These are phyloP conservation scores for Marronus borbonicus DNA, from an alignment of 2,888 invertebrate genomes.

Conservation along the genomic window DNA sequence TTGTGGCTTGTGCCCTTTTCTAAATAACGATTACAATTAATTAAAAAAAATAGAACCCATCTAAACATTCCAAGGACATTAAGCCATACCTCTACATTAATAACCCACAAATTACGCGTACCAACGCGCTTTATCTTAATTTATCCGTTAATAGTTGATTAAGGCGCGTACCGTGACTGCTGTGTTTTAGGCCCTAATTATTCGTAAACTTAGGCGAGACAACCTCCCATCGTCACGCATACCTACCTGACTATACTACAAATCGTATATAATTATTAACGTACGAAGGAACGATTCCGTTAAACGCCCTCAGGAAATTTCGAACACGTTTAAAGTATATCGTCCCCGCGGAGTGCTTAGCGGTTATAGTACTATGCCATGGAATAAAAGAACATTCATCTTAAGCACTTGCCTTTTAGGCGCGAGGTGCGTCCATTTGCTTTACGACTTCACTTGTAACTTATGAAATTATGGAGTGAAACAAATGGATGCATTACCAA, in stretches of 20 bases:
- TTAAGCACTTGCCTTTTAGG: conserved; percentile 21
- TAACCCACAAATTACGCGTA: background rate
- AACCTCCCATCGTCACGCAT: conserved; percentile 47
- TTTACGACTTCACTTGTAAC: too few species aligned
- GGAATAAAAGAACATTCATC: conserved; percentile 32
- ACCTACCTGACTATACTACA: conserved; percentile 50
- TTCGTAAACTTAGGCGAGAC: conserved; percentile 32
- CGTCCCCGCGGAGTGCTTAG: background rate
- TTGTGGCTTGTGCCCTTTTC: too few species aligned
- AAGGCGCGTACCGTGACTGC: conserved; percentile 38
- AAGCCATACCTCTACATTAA: background rate
- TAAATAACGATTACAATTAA: too few species aligned
- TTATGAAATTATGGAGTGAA: conserved; percentile 8
- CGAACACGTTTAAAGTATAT: conserved; percentile 44
- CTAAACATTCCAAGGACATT: background rate
- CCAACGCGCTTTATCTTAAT: conserved; percentile 20
- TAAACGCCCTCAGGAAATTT: conserved; percentile 47
- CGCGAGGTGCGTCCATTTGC: conserved; percentile 16
- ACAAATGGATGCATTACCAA: background rate
- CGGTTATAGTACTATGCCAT: conserved; percentile 36
- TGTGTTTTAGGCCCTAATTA: conserved; percentile 47
- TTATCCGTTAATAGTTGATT: conserved; percentile 14
- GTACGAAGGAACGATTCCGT: conserved; percentile 46
- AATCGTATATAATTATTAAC: conserved; percentile 48
- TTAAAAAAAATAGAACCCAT: too few species aligned